Evolutionary conservation across 2,888 invertebrate genomes (phyloP).

Genomic region (Thecocarcelia acutangulata): DNA sequence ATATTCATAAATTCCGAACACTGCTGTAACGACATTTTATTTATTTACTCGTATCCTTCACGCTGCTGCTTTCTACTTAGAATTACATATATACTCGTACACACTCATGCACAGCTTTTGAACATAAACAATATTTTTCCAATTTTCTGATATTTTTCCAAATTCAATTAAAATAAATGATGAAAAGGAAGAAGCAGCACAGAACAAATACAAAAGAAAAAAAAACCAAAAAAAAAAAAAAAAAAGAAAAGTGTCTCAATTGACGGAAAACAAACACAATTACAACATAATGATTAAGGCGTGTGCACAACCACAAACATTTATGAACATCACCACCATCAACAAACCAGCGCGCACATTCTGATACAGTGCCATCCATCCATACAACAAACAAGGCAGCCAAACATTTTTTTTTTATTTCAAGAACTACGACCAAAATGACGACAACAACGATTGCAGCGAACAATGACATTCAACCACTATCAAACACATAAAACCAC

Average conservation of each 20-base stretch:
- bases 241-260: constrained; percentile 68
- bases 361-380: constrained; percentile 36
- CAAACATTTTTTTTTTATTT: constrained; percentile 36
- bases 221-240: constrained; percentile 58
- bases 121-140: constrained; percentile 67
- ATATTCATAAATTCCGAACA: constrained; percentile 34
- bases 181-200: constrained; percentile 50
- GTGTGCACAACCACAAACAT: constrained; percentile 68
- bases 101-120: constrained; percentile 34
- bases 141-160: constrained; percentile 70
- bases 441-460: constrained; percentile 48
- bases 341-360: constrained; percentile 48
- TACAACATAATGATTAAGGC: constrained; percentile 68
- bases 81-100: constrained; percentile 2
- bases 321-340: constrained; percentile 63
- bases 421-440: constrained; percentile 69
- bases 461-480: constrained; percentile 66
- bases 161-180: constrained; percentile 67
- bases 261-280: constrained; percentile 69
- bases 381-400: constrained; percentile 72
- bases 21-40: constrained; percentile 70
- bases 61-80: constrained; percentile 53
- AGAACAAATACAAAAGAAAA: constrained; percentile 54
- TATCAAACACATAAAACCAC: constrained; percentile 59
- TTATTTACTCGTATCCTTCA: constrained; percentile 62